Evolutionary conservation across 2,888 invertebrate species (phyloP).

Genomic region (Polymixis lichenea): DNA sequence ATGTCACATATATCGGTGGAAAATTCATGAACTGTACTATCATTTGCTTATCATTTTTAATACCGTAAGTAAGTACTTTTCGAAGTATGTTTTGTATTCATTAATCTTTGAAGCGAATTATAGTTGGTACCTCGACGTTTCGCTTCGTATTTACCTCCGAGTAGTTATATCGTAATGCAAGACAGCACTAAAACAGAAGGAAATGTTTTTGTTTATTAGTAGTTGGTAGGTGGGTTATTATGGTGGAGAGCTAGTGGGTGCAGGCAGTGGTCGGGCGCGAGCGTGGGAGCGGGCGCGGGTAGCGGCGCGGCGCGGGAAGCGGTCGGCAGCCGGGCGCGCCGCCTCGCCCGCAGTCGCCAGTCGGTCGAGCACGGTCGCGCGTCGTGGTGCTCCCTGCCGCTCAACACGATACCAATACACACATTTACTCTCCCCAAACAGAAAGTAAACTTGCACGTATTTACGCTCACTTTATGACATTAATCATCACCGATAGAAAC

Average conservation of each 20-base stretch:
- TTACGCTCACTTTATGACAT: conserved; percentile 45
- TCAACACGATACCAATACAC: conserved; percentile 36
- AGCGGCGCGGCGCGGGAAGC: conserved; percentile 23
- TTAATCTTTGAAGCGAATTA: background rate
- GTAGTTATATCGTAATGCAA: conserved; percentile 1
- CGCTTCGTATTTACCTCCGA: conserved; percentile 1
- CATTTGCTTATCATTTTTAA: conserved; percentile 24
- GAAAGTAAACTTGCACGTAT: conserved; percentile 56
- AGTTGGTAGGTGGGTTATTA: conserved; percentile 32
- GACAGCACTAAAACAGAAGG: background rate
- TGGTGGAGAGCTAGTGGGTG: conserved; percentile 37
- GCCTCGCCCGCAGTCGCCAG: conserved; percentile 47
- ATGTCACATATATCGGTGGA: conserved; percentile 31
- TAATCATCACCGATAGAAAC: conserved; percentile 34
- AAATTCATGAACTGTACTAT: conserved; percentile 26
- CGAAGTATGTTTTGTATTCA: conserved; percentile 1
- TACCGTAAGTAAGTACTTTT: background rate
- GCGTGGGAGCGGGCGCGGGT: conserved; percentile 34
- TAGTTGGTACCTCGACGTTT: background rate
- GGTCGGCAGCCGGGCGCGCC: conserved; percentile 20
- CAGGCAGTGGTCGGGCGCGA: conserved; percentile 46
- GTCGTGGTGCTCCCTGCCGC: conserved; percentile 54
- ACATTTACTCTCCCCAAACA: conserved; percentile 36
- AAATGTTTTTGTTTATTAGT: conserved; percentile 49
- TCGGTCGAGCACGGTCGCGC: conserved; percentile 65